phyloP scores from a whole-genome alignment of 2,797 vertebrate species.

The Ptychobarbus kaznakovi region DNA sequence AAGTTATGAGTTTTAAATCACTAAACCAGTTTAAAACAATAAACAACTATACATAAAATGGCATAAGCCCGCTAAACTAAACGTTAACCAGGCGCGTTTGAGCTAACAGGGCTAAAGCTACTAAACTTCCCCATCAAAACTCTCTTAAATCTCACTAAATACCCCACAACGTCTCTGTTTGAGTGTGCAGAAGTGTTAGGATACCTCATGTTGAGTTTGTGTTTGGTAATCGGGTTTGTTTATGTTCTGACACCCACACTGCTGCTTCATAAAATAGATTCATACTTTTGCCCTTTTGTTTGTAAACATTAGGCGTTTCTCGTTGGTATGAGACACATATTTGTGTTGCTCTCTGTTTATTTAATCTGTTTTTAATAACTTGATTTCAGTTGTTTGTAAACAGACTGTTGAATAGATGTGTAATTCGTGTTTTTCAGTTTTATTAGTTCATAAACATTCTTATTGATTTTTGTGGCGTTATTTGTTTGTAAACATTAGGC shows the following conservation, averaged over 20 bases:
- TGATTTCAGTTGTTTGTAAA: no score
- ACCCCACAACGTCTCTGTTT: neutral
- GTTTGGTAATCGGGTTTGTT: neutral
- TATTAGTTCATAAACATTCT: neutral
- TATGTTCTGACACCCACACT: neutral
- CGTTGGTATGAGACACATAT: neutral
- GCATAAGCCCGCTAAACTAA: neutral
- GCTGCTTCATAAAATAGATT: neutral
- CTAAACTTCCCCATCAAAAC: slow-evolving; percentile 13
- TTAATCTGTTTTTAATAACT: neutral
- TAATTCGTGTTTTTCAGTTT: neutral
- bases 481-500: neutral
- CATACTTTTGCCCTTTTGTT: neutral
- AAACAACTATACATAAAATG: neutral
- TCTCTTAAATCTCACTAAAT: neutral
- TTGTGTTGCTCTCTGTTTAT: neutral
- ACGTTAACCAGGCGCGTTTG: neutral
- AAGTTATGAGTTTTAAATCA: neutral
- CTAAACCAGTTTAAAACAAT: no score
- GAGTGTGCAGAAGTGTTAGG: neutral
- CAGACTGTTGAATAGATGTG: neutral
- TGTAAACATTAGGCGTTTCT: slow-evolving; percentile 21
- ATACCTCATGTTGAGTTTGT: neutral
- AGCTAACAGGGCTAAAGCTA: slow-evolving; percentile 33
- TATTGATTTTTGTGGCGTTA: neutral